Conservation (phyloP, 2,113 vertebrate species). For the Hippocampus comes region DNA sequence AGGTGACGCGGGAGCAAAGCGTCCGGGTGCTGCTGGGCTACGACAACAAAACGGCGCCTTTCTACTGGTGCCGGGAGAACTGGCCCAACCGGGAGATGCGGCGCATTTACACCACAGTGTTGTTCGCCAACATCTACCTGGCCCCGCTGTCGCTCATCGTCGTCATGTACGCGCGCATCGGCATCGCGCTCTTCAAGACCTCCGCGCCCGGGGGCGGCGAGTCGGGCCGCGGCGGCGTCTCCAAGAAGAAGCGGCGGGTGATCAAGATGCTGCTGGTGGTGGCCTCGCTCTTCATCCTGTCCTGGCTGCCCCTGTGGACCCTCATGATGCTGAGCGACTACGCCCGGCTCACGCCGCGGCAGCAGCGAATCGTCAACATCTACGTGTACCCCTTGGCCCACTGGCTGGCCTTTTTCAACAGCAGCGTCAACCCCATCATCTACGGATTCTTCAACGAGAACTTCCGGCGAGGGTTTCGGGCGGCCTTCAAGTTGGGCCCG, state of each 20-base stretch:
- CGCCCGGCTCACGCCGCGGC: slow-evolving; percentile 71
- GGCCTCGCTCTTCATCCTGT: slow-evolving; percentile 85
- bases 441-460: slow-evolving; percentile 91
- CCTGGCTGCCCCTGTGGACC: slow-evolving; percentile 91
- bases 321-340: slow-evolving; percentile 93
- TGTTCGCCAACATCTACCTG: slow-evolving; percentile 89
- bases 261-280: slow-evolving; percentile 87
- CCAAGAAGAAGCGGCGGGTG: slow-evolving; percentile 82
- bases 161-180: slow-evolving; percentile 83
- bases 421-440: slow-evolving; percentile 89
- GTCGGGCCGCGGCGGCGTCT: slow-evolving; percentile 66
- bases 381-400: slow-evolving; percentile 92
- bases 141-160: slow-evolving; percentile 83
- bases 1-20: slow-evolving; percentile 79
- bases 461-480: slow-evolving; percentile 82
- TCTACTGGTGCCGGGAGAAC: slow-evolving; percentile 88
- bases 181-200: slow-evolving; percentile 78
- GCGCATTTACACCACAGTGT: slow-evolving; percentile 85
- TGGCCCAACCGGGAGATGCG: slow-evolving; percentile 88
- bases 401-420: slow-evolving; percentile 93
- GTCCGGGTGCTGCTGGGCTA: slow-evolving; percentile 76
- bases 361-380: slow-evolving; percentile 81
- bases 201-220: slow-evolving; percentile 55
- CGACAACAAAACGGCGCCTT: slow-evolving; percentile 73
- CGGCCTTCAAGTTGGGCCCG: slow-evolving; percentile 76